A percentile compares a stretch with the other conserved stretches of the same genome.
Evolutionary conservation across 2,113 vertebrate species (phyloP).

Genomic region (Clarias magur): DNA sequence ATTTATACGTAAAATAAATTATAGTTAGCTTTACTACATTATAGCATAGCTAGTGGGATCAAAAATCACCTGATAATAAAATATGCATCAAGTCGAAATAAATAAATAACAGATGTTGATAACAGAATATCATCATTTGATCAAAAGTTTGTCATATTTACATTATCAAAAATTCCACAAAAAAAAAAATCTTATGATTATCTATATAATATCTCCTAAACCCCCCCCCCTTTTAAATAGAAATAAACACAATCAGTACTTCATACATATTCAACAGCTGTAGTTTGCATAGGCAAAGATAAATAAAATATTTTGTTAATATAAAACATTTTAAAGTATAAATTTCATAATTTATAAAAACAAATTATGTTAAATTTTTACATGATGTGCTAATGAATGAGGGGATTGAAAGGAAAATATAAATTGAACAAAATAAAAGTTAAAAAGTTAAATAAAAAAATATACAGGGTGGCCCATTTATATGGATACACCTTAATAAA

Average conservation of each 20-base stretch:
- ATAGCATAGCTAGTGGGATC: no score
- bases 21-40: no score
- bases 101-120: neutral
- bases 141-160: neutral
- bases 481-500: no score
- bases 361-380: neutral
- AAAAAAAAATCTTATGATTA: neutral
- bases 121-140: neutral
- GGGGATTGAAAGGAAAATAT: neutral
- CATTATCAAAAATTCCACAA: neutral
- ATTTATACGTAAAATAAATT: neutral
- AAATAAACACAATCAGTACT: neutral
- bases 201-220: neutral
- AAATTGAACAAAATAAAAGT: neutral
- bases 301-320: neutral
- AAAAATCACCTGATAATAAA: neutral
- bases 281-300: neutral
- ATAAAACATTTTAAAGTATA: neutral
- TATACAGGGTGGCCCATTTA: no score
- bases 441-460: no score
- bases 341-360: neutral
- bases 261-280: neutral
- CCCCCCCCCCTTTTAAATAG: no score
- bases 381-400: neutral
- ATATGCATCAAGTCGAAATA: neutral